A percentile compares a stretch with the other conserved stretches of the same genome.
Evolutionary conservation across 2,113 vertebrate genomes (phyloP).

Genomic region (Heterocephalus glaber): DNA sequence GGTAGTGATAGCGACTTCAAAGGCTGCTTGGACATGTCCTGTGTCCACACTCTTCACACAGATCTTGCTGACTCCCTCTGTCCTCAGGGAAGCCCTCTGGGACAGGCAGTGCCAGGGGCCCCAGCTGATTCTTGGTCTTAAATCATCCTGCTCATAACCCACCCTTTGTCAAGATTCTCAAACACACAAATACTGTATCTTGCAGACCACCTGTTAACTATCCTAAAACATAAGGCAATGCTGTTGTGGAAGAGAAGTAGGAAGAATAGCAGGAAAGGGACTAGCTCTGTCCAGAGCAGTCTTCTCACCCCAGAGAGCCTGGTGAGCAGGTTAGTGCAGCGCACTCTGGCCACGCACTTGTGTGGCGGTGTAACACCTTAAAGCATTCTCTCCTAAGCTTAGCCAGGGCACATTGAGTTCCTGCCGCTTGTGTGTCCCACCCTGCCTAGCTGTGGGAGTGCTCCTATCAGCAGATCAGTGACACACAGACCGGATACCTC

Average conservation of each 20-base stretch:
- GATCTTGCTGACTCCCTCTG: not conserved
- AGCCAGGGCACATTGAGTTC: not conserved
- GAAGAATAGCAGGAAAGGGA: not conserved
- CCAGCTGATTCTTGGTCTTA: not conserved
- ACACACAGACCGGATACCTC: not conserved
- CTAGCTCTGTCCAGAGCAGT: not conserved
- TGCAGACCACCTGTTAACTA: constrained; percentile 3
- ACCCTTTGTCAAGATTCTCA: not conserved
- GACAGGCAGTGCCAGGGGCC: not conserved
- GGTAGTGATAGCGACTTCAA: not conserved
- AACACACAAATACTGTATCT: not conserved
- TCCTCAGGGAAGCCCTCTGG: not conserved
- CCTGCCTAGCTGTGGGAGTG: not conserved
- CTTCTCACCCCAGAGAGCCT: not conserved
- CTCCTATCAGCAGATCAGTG: not conserved
- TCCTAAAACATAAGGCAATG: not conserved
- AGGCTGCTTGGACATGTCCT: not conserved
- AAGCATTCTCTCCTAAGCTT: not conserved
- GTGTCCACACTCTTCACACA: not conserved
- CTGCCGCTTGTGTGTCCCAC: not conserved
- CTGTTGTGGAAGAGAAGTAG: not conserved
- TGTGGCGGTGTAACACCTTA: not conserved
- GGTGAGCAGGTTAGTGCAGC: not conserved
- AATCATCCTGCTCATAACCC: not conserved
- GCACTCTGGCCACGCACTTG: not conserved